Evolutionary conservation across 92 coral and sea anemone genomes (phyloP).

Genomic region (Palythoa caribaeorum): DNA sequence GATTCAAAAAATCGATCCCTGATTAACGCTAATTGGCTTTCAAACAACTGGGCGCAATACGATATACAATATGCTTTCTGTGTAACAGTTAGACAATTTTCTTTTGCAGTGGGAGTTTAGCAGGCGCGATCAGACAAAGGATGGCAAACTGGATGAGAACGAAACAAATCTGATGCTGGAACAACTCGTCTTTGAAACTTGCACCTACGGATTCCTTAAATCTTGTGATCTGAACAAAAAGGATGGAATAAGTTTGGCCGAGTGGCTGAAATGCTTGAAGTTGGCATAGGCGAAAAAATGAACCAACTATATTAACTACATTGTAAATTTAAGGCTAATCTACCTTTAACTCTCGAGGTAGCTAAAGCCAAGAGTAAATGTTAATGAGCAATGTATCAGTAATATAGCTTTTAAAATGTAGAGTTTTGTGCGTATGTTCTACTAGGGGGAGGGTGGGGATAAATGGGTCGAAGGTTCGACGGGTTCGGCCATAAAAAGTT

Average conservation of each 20-base stretch:
- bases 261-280: conserved; percentile 41
- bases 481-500: too few relatives aligned
- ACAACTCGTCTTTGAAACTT: conserved; percentile 25
- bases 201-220: conserved; percentile 36
- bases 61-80: background rate
- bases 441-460: too few relatives aligned
- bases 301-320: background rate
- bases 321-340: background rate
- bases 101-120: conserved; percentile 31
- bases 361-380: too few relatives aligned
- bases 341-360: background rate
- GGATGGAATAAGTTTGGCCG: conserved; percentile 36
- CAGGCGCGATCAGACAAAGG: conserved; percentile 7
- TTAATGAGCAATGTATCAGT: too few relatives aligned
- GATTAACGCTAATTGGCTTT: too few relatives aligned
- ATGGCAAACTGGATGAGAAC: conserved; percentile 33
- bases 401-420: too few relatives aligned
- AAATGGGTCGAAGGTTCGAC: too few relatives aligned
- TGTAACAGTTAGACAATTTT: background rate
- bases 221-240: conserved; percentile 42
- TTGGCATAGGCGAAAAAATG: conserved; percentile 3
- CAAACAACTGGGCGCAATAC: too few relatives aligned
- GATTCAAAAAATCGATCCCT: too few relatives aligned
- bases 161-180: background rate
- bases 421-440: too few relatives aligned